Conservation (phyloP, 53 echinoderm and acorn worm genomes). For the Echinarachnius parma region DNA sequence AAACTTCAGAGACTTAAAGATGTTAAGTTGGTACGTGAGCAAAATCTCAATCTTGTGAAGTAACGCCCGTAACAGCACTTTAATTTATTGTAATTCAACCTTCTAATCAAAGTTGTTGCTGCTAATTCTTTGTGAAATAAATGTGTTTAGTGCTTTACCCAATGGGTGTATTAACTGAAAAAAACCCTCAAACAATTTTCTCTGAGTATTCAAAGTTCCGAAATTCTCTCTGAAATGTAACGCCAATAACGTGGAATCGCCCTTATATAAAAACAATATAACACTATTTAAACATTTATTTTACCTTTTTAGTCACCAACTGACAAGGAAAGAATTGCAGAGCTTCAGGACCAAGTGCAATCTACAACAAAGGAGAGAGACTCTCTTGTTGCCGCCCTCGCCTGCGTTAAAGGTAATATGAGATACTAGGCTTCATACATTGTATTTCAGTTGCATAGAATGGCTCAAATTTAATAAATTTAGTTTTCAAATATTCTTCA, state of each 20-base stretch:
- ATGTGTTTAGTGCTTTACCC: conserved; percentile 4
- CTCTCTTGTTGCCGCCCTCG: conserved; percentile 4
- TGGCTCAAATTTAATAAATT: conserved; percentile 1
- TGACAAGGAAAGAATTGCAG: neutral
- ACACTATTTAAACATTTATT: neutral
- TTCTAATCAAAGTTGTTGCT: conserved; percentile 4
- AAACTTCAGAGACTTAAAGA: conserved; percentile 11
- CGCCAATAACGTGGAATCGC: conserved; percentile 4
- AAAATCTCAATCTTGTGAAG: conserved; percentile 4
- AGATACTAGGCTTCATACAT: conserved; percentile 4
- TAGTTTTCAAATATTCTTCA: neutral
- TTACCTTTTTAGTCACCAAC: neutral
- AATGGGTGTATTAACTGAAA: neutral
- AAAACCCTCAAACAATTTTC: conserved; percentile 4
- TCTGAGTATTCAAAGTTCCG: neutral
- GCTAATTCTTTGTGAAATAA: conserved; percentile 3
- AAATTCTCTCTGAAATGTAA: conserved; percentile 3
- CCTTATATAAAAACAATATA: neutral
- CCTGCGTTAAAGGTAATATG: conserved; percentile 8
- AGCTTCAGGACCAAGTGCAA: conserved; percentile 1
- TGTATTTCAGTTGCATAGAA: conserved; percentile 13
- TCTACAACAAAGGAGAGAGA: conserved; percentile 6
- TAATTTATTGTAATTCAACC: conserved; percentile 3
- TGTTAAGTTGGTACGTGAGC: conserved; percentile 4
- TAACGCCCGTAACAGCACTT: conserved; percentile 4